Base-by-base conservation (phyloP, 2,797 vertebrate species). In the Hoplostethus mediterraneus region DNA sequence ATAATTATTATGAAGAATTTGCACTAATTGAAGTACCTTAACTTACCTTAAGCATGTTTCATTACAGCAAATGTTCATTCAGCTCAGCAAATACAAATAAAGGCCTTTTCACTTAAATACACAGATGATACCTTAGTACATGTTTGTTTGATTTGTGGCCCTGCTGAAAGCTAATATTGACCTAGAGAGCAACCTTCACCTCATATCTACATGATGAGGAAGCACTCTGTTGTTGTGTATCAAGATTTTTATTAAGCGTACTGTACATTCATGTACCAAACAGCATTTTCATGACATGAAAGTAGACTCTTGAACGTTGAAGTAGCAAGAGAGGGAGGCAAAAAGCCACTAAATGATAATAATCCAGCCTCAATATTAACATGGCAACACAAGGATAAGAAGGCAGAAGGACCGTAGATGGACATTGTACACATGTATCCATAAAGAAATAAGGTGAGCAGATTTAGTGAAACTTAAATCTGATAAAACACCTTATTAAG, bases 221-320 rank as follows among this genome's bases (percentile, higher is more conserved):
- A 67, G 4, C 1, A 13, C 2, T 42, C n/a, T 45, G 16, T 69
- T 44, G 66, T 69, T 44, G 66, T 80, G 78, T 82, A 82, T 83
- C 74, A 86, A 90, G 75, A 72, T 75, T 83, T 92, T 93, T 91
- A 92, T 93, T 92, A 77, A 80, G 89, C 80, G 67, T 78, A 79
- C 89, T 90, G 81, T 91, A 92, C 90, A 92, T 86, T 89, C 79
- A 87, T 87, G 86, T 86, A 89, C 71, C 84, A 90, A 91, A 90
- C 83, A 83, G 83, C 71, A 77, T 77, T 79, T 80, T 64, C 55
- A 73, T 89, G 59, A 85, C 87, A 84, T 86, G 79, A 83, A 87
- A 85, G 73, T 80, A 55, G 71, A 81, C 73, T 84, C 63, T 59
- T 81, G 73, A 67, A 64, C 57, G 72, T 12, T 16, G 54, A 66